These are phyloP conservation scores for Megaceryle torquata DNA, from an alignment of 2,113 vertebrate genomes.

Conservation along the genomic window DNA sequence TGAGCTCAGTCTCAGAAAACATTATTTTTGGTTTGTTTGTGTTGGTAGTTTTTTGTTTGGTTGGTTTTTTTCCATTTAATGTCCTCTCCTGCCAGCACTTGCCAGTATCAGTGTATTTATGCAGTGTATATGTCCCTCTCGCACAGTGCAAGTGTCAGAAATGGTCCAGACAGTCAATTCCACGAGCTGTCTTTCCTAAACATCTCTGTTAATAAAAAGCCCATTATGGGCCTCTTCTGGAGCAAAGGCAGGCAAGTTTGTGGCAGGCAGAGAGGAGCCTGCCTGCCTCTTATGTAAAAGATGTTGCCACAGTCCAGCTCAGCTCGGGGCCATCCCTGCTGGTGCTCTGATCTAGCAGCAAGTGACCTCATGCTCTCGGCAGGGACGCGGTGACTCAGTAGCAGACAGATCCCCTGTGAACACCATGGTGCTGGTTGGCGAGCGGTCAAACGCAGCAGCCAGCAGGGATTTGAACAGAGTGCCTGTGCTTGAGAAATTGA, in stretches of 20 bases:
- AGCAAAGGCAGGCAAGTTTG: background rate
- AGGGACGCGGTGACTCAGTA: background rate
- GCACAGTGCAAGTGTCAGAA: background rate
- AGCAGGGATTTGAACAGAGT: background rate
- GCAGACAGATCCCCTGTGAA: background rate
- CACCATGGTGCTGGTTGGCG: background rate
- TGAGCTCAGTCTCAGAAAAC: background rate
- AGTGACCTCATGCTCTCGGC: slow-evolving; percentile 30
- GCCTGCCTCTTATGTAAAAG: background rate
- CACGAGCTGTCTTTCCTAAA: background rate
- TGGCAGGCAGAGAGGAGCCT: background rate
- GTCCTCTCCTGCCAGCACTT: background rate
- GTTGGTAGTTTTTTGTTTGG: background rate
- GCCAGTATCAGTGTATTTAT: background rate
- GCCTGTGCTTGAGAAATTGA: background rate
- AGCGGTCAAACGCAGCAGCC: background rate
- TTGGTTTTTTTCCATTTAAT: background rate
- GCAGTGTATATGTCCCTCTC: background rate
- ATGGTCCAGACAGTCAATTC: background rate
- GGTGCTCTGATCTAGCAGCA: background rate
- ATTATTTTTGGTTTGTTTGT: too few relatives aligned
- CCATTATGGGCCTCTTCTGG: background rate
- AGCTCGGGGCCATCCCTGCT: background rate
- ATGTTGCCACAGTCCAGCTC: rapidly evolving
- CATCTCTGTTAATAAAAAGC: background rate